Evolutionary conservation across 1,140 invertebrate genomes (phyloP).

Genomic region (Drosophila albomicans): DNA sequence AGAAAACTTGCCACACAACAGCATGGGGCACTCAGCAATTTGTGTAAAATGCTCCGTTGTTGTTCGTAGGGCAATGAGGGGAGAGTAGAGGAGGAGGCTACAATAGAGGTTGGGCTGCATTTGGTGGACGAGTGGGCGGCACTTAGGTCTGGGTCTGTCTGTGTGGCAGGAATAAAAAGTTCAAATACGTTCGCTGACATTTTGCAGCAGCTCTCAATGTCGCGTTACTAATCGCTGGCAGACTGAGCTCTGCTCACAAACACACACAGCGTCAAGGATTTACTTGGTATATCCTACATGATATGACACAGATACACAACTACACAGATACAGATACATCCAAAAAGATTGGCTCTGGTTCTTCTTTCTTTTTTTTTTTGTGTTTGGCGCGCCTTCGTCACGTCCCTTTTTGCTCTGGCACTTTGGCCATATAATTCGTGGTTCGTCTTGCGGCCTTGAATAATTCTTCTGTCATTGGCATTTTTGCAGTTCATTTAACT

Average conservation of each 20-base stretch:
- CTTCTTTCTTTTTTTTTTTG: neutral
- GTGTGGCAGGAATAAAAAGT: conserved; percentile 62
- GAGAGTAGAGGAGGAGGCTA: conserved; percentile 33
- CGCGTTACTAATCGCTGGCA: conserved; percentile 24
- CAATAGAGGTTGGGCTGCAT: conserved; percentile 16
- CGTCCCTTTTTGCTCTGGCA: conserved; percentile 15
- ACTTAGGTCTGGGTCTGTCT: conserved; percentile 25
- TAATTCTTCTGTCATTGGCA: conserved; percentile 69
- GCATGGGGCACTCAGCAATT: conserved; percentile 43
- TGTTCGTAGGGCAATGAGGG: neutral
- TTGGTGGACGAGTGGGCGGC: conserved; percentile 39
- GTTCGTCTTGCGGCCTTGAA: conserved; percentile 67
- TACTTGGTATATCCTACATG: conserved; percentile 1
- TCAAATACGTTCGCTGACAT: conserved; percentile 79
- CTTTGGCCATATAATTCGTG: conserved; percentile 31
- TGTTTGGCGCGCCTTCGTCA: conserved; percentile 32
- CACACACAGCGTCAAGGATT: conserved; percentile 56
- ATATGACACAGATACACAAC: conserved; percentile 9
- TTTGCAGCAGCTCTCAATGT: conserved; percentile 61
- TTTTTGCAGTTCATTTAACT: conserved; percentile 80
- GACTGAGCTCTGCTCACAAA: conserved; percentile 14
- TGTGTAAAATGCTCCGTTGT: conserved; percentile 51
- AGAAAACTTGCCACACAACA: conserved; percentile 43
- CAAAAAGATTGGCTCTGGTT: conserved; percentile 1
- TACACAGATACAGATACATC: conserved; percentile 1